Evolutionary conservation across 2,797 vertebrate species (phyloP), one percentile per base, ranked within the genome.

Genomic region (Cirrhinus mrigala): DNA sequence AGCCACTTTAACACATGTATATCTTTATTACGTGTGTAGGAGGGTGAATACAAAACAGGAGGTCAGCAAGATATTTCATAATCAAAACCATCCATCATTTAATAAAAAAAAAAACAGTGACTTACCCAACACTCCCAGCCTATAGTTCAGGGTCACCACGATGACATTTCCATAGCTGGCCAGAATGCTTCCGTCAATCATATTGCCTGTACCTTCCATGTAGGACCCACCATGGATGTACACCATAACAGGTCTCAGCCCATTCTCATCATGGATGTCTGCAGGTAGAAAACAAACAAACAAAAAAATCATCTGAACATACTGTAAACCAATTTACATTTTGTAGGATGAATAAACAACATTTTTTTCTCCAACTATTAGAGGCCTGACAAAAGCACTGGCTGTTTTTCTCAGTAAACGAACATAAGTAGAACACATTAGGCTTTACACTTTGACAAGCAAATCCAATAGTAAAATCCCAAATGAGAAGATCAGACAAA

Each of bases 91-190:
- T 40, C 18, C 4, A 22, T n/a, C 56, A 85, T 75, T 82, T 10
- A 78, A 27, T 84, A 6, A 56, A 37, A 73, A 33, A 33, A 37
- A 37, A 84, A 20, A 7, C 16, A 83, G 10, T 12, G 73, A 96
- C 97, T 98, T 92, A 99, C 98, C 98, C 77, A 99, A 90, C 85
- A 99, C 94, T 0, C 98, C 98, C 15, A 99, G 96, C 22, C 98
- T 96, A 93, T 99, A 99, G 95, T 99, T 99, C 86, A 99, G 93
- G 15, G 98, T 98, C 87, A 99, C 92, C 87, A 99, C 98, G 27
- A 99, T 98, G 90, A 98, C 98, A 11, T 98, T 98, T 56, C 98
- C 98, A 3, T 99, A 98, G 92, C 98, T 99, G 29, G 98, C 97
- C 0, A 99, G 93, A 90, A 98, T 97, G 92, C 98, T 99, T 83